Evolutionary conservation across 2,797 vertebrate genomes (phyloP), one percentile per base, ranked within the genome.

Genomic region (Muscicapa striata): DNA sequence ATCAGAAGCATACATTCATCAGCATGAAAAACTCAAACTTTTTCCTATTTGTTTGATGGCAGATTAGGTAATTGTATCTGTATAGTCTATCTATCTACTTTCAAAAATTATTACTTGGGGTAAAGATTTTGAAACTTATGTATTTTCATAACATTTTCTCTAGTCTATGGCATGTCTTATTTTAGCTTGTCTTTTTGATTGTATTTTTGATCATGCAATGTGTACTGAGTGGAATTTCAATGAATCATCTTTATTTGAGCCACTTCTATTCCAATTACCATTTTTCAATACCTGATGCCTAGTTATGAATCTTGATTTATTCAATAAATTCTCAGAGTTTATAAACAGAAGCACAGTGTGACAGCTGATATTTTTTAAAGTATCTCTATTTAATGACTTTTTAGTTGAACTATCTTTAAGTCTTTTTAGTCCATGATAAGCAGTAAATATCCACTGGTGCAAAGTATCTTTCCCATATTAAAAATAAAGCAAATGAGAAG

Each of bases 251-350:
- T 68, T 84, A 77, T 87, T 9, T 90, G 26, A 83, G 14, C 14
- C 23, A 34, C 15, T 75, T 84, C 72, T 73, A 40, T 81, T 80
- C 84, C 72, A 76, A 40, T 81, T 80, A 78, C 29, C 59, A 8
- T 62, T 92, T 74, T 91, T 70, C 57, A 85, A 63, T 69, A 59
- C 15, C 41, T 74, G 24, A 30, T 70, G 27, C 11, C 10, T 76
- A 34, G n/a, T 68, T 93, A 73, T 86, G 46, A 84, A 64, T 69
- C 36, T 49, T 64, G 59, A 75, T 88, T 69, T 82, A 61, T 59
- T 78, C 43, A 93, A 48, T 17, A 21, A 61, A 82, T 38, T 15
- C 29, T 36, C 27, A 49, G 57, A 70, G 4, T 70, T 81, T 92
- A 36, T 62, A 77, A 89, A 61, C 17, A 83, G 48, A 94, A 94